Evolutionary conservation across 2,888 invertebrate genomes (phyloP), one percentile per base, ranked within the genome.

Genomic region (Chalcosyrphus nemorum): DNA sequence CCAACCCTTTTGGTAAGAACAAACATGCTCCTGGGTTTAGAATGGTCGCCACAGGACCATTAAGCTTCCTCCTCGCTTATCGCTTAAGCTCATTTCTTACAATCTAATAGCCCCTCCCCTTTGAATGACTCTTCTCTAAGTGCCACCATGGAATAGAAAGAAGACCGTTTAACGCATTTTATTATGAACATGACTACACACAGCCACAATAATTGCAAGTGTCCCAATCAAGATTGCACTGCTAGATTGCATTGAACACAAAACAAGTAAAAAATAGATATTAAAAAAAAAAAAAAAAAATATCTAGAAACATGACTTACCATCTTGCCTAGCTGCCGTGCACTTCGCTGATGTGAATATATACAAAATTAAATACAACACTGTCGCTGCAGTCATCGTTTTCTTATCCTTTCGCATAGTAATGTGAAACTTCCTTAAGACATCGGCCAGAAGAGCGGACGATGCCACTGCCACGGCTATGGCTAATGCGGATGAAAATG

Each of bases 331-430:
- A 84, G 80, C 84, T 84, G 80, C 84, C 65, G 78, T 84, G 80
- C 80, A 80, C 21, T 65, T 84, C 75, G 84, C 75, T 66, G 84
- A 84, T 70, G 84, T 84, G 80, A 84, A 84, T 80, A 84, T 84
- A 84, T 84, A 84, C 84, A 84, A 84, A 80, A 84, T 80, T 84
- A 84, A 84, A 84, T 84, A 84, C 84, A 84, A 75, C 52, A 74
- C 68, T 74, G 84, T 80, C 65, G 65, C 80, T 80, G 84, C 80
- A 70, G 84, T 84, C 84, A 84, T 54, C 75, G 84, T 80, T 45
- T 80, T 84, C 75, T 80, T 80, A 80, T 80, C 84, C 84, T 80
- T 84, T 78, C 80, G 84, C 78, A 84, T 80, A 54, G 84, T 75
- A 80, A 84, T 84, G 63, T 70, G 80, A 63, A 80, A 63, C 80